These are phyloP conservation scores for Scelioninae gen. 2 DNA, from an alignment of 2,888 invertebrate genomes.

Conservation along the genomic window DNA sequence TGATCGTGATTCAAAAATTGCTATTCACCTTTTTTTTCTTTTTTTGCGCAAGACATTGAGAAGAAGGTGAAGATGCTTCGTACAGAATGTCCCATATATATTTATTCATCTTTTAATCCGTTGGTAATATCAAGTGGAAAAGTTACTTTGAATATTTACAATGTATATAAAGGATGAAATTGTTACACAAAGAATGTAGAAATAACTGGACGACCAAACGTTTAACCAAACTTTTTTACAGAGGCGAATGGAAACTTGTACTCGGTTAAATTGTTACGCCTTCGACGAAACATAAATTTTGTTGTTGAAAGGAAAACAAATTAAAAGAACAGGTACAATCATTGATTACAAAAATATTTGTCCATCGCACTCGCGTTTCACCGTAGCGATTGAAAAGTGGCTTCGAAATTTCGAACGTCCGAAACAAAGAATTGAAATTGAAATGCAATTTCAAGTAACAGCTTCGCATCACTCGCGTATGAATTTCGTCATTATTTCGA, in stretches of 20 bases:
- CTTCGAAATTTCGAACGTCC: too few species aligned
- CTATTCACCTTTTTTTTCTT: too few species aligned
- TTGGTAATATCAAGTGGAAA: conserved; percentile 34
- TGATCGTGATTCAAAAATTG: too few species aligned
- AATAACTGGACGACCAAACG: conserved; percentile 31
- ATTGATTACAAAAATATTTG: conserved; percentile 42
- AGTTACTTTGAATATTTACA: conserved; percentile 48
- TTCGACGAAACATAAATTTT: conserved; percentile 28
- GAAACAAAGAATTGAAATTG: too few species aligned
- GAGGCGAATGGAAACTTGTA: conserved; percentile 1
- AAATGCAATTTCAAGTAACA: too few species aligned
- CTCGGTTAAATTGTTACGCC: conserved; percentile 29
- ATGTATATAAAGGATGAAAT: conserved; percentile 26
- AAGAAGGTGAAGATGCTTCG: too few species aligned
- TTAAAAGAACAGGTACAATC: too few species aligned
- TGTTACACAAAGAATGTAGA: conserved; percentile 21
- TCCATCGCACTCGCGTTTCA: conserved; percentile 27
- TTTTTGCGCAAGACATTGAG: too few species aligned
- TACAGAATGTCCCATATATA: too few species aligned
- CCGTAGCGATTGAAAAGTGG: conserved; percentile 4
- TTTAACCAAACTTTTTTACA: conserved; percentile 12
- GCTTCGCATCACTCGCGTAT: too few species aligned
- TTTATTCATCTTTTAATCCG: conserved; percentile 37
- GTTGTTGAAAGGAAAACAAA: conserved; percentile 7
- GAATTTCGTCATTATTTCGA: too few species aligned